Base-by-base conservation (phyloP, 2,888 invertebrate species). In the Drosophila paranaensis region DNA sequence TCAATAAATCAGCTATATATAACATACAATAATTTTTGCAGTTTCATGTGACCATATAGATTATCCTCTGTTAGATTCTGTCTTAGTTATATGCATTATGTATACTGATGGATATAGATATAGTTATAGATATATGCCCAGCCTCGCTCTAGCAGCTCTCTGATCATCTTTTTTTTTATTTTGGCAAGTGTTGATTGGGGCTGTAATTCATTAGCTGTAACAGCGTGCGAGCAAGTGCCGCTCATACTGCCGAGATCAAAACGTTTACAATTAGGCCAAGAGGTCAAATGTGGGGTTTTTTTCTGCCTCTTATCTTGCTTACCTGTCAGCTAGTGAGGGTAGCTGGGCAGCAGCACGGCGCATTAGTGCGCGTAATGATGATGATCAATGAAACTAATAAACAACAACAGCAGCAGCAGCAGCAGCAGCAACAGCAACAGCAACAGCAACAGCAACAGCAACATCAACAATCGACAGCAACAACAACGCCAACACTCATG, bases 381-480 rank as follows among this genome's bases (percentile, higher is more conserved):
- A 89, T 89, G 89, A 89, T 89, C 88, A 89, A 85, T 84, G 88
- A 77, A 87, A 77, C 77, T 73, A 84, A 79, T 74, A 83, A 74
- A 87, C 67, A 66, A 60, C 69, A 68, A 71, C 61, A 77, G 27
- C 60, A 67, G 42, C 57, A 68, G 56, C 66, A 76, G 61, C 58
- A 67, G 33, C 60, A 60, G 37, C 50, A 60, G n/a, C n/a, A 77
- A 30, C 60, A 67, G 42, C 57, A 68, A 54, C 66, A 76, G 61
- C 58, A 67, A 37, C 60, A 60, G 37, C 50, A 60, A 11, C 42
- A 43, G 4, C 43, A 13, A 65, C 62, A 67, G 50, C 54, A 67
- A 42, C 57, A 68, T 61, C 66, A 76, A 67, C 30, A 60, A 33
- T 33, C 33, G 33, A 20, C 63, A 70, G 60, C 61, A 73, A 73